These are phyloP conservation scores for Xylota sylvarum DNA, from an alignment of 2,888 invertebrate genomes.

Conservation along the genomic window DNA sequence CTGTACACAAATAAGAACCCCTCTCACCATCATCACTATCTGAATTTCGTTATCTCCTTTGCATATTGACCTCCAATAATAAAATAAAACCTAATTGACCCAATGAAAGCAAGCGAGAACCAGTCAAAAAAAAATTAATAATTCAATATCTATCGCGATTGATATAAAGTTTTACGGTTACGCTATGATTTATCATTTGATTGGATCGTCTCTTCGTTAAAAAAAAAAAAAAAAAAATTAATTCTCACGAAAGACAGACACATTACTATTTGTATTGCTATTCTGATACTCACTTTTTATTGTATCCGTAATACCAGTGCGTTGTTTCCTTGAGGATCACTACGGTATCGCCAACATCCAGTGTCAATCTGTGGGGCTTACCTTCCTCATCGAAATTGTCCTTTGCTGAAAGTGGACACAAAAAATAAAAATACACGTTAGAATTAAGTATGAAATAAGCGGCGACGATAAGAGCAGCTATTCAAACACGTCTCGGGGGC, in stretches of 20 bases:
- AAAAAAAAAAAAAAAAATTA: slow-evolving; percentile 12
- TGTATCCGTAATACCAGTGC: slow-evolving; percentile 85
- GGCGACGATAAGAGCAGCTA: slow-evolving; percentile 45
- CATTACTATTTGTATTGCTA: too few species aligned
- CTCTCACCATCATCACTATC: slow-evolving; percentile 25
- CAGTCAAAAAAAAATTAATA: slow-evolving; percentile 29
- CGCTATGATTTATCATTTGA: slow-evolving; percentile 27
- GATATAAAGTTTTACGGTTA: slow-evolving; percentile 36
- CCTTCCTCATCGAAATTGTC: slow-evolving; percentile 84
- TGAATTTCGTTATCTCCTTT: slow-evolving; percentile 61
- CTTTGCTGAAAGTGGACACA: slow-evolving; percentile 81
- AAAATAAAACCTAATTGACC: slow-evolving; percentile 63
- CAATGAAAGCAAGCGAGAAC: slow-evolving; percentile 39
- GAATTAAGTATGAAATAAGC: too few species aligned
- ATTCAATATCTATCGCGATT: slow-evolving; percentile 48
- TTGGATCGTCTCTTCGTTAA: background rate
- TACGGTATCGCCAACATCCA: slow-evolving; percentile 84
- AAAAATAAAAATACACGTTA: background rate
- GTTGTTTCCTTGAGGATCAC: slow-evolving; percentile 84
- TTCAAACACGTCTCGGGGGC: slow-evolving; percentile 48
- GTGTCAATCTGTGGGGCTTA: slow-evolving; percentile 83
- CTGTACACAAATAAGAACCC: background rate
- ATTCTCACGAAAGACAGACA: slow-evolving; percentile 30
- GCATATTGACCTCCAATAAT: slow-evolving; percentile 64
- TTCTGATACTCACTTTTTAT: slow-evolving; percentile 83